Percentiles rank a stretch among this genome's conserved stretches.
These are phyloP conservation scores for Cyanistes caeruleus DNA, from an alignment of 2,113 vertebrate species.

Conservation along the genomic window DNA sequence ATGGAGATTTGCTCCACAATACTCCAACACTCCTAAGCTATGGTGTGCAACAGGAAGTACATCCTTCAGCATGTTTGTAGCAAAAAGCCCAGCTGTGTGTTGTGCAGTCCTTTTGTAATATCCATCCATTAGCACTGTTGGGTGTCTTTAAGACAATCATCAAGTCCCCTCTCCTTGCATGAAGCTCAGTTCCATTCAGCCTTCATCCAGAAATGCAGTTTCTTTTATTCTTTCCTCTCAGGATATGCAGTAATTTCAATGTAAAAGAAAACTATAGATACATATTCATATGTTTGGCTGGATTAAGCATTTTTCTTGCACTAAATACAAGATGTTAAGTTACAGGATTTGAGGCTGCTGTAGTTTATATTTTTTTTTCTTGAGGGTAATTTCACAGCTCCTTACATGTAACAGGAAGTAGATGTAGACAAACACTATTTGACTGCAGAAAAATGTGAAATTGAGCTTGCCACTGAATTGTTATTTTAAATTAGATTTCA, in stretches of 20 bases:
- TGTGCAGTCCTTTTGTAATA: background rate
- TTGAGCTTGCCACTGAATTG: background rate
- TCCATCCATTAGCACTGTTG: background rate
- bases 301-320: background rate
- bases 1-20: background rate
- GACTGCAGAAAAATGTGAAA: background rate
- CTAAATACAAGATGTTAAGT: background rate
- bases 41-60: background rate
- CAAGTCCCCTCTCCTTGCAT: background rate
- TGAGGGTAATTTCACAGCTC: background rate
- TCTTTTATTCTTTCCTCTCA: background rate
- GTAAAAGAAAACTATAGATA: background rate
- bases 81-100: background rate
- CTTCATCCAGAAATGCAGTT: background rate
- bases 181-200: background rate
- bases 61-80: background rate
- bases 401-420: background rate
- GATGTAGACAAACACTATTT: accelerated
- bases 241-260: background rate
- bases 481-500: background rate
- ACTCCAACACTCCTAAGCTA: background rate
- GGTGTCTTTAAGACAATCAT: background rate
- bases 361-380: background rate
- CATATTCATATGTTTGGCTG: background rate
- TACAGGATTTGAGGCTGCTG: background rate